phyloP scores from a whole-genome alignment of 1,140 invertebrate genomes.

The Drosophila lini region DNA sequence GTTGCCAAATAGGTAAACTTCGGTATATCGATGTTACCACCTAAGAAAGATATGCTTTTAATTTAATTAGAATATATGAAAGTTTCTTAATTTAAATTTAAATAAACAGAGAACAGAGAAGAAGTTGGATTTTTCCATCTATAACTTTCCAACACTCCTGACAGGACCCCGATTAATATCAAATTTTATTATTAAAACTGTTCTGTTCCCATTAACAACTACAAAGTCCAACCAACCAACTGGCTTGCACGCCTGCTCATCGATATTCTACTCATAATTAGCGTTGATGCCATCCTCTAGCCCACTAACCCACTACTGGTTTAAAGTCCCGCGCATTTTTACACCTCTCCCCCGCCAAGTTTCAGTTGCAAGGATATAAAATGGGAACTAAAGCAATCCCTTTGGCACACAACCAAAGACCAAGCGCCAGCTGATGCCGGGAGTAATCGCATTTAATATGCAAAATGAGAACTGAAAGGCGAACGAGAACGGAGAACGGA shows the following conservation, averaged over 20 bases:
- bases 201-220: not conserved
- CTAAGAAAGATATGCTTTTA: too few relatives aligned
- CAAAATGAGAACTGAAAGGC: conserved; percentile 34
- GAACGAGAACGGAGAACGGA: conserved; percentile 20
- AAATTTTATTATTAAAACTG: not conserved
- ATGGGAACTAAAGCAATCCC: conserved; percentile 20
- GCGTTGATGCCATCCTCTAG: conserved; percentile 30
- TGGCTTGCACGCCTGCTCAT: conserved; percentile 23
- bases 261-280: conserved; percentile 42
- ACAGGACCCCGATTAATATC: not conserved
- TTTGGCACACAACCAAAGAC: conserved; percentile 16
- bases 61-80: too few relatives aligned
- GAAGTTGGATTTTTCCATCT: too few relatives aligned
- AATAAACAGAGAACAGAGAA: too few relatives aligned
- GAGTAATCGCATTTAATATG: conserved; percentile 29
- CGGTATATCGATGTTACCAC: not conserved
- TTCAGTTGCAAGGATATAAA: conserved; percentile 7
- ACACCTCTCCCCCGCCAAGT: conserved; percentile 13
- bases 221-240: not conserved
- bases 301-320: conserved; percentile 20
- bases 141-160: not conserved
- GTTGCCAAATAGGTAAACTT: not conserved
- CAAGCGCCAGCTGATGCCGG: conserved; percentile 27
- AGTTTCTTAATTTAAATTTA: too few relatives aligned
- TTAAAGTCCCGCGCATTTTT: conserved; percentile 5